Conservation (phyloP, 1,140 invertebrate species). For the Frieseomelitta varia region DNA sequence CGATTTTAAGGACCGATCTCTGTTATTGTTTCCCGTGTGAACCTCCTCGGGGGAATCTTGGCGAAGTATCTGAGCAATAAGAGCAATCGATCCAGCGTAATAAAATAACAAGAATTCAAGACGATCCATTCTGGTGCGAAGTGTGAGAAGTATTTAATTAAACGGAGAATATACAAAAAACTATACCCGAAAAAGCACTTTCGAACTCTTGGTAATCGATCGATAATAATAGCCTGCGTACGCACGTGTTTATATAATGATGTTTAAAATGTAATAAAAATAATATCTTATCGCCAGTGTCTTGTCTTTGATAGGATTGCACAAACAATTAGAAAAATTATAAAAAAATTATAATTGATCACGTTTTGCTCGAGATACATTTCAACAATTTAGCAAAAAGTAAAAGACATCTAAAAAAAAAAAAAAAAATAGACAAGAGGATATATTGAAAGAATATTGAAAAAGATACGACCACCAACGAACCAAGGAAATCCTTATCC, state of each 20-base stretch:
- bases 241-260: no score
- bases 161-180: background rate
- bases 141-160: no score
- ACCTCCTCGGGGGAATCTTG: no score
- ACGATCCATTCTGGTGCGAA: no score
- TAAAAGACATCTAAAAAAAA: no score
- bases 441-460: background rate
- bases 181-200: background rate
- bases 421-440: no score
- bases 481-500: background rate
- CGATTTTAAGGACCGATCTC: background rate
- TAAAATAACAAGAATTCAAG: no score
- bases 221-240: background rate
- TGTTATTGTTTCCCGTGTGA: background rate
- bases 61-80: no score
- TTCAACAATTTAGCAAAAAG: background rate
- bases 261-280: no score
- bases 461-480: constrained; percentile 29
- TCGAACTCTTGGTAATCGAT: background rate
- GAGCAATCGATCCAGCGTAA: background rate
- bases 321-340: background rate
- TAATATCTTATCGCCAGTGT: background rate
- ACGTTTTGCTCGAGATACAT: no score
- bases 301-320: no score
- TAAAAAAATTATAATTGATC: background rate